Base-by-base conservation (phyloP, 2,113 vertebrate genomes). In the Nestor notabilis region DNA sequence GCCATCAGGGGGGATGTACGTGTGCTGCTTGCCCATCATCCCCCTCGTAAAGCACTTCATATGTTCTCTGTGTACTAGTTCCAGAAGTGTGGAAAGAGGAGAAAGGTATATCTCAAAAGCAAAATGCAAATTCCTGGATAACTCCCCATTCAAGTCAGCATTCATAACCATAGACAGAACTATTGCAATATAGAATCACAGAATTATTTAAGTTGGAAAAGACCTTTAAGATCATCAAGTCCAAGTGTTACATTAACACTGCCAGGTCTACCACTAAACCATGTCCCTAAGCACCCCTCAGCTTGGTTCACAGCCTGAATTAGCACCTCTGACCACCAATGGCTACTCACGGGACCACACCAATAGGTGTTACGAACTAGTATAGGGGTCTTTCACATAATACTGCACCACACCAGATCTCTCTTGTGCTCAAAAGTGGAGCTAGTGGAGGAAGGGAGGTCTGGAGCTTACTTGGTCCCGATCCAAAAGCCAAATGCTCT, bases 21-120 rank as follows among this genome's bases (percentile, higher is more conserved):
- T 5, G 0, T 24, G 17, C 17, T 76, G 47, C 33, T 31, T 61
- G 35, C 8, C 24, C 88, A 52, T n/a, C 33, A 60, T 3, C 52
- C n/a, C 10, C 15, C 31, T 39, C 17, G 47, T 33, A 41, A 86
- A 37, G 13, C n/a, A 41, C 4, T 58, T 49, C 19, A 18, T 21
- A 46, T 10, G 31, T 6, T 80, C 33, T 24, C 50, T 24, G 4
- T 12, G 10, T 9, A 17, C 8, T 47, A 29, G 20, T 5, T 79
- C 14, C 10, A 52, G 25, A 47, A 79, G 65, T 1, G 5, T 0
- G 85, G 16, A 13, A 65, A 61, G 20, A 75, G 29, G 60, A 17
- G 33, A 71, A 55, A 43, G 6, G 1, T 4, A 23, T 0, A 2
- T 7, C 63, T 39, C n/a, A 11, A 61, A 37, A 68, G n/a, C 10